Evolutionary conservation across 30 jellyfish, hydroid and myxozoan species (phyloP).

Genomic region (Turritopsis dohrnii): DNA sequence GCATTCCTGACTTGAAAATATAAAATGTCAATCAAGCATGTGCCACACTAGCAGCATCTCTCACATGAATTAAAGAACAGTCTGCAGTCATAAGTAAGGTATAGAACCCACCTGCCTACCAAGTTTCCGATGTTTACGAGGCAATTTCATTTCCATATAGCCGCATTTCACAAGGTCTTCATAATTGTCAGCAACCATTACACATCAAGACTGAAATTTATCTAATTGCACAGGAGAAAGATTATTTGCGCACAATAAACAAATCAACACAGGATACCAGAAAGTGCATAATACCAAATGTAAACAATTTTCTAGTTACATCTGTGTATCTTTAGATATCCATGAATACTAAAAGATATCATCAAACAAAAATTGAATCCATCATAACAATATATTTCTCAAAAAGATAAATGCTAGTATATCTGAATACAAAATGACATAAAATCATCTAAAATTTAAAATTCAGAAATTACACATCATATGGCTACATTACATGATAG

Average conservation of each 20-base stretch:
- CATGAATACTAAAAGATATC: no score
- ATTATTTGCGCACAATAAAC: background rate
- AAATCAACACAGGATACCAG: background rate
- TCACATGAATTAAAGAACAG: background rate
- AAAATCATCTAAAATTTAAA: background rate
- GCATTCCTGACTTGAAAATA: background rate
- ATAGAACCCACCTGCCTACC: conserved; percentile 67
- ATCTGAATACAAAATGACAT: no score
- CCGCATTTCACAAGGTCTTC: conserved; percentile 93
- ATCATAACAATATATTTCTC: no score
- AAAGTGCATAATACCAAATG: no score
- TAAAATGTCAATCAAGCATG: no score
- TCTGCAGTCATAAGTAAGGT: no score
- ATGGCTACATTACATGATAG: background rate
- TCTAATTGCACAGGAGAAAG: background rate
- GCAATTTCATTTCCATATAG: conserved; percentile 85
- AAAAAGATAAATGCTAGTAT: no score
- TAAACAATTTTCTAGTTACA: no score
- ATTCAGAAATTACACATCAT: background rate
- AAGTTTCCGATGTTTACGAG: conserved; percentile 86
- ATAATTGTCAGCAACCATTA: conserved; percentile 13
- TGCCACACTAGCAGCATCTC: no score
- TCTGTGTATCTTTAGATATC: no score
- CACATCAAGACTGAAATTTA: background rate
- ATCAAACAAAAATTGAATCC: no score